Percentiles rank a stretch among this genome's conserved stretches.
phyloP scores from a whole-genome alignment of 2,888 invertebrate genomes.

The Nemotelus pantherinus region DNA sequence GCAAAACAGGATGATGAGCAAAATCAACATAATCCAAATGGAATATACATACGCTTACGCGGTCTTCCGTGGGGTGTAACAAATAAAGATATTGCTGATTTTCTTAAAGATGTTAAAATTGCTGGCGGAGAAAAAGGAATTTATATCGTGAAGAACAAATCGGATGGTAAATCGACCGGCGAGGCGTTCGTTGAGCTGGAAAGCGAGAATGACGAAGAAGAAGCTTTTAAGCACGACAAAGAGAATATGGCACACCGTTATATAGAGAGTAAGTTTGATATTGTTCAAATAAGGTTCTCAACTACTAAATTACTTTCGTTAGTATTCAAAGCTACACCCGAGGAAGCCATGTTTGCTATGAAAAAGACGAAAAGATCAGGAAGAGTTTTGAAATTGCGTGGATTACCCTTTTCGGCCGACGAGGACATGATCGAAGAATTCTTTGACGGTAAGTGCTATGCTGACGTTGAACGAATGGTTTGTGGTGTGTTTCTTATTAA shows the following conservation, averaged over 20 bases:
- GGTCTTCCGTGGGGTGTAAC: conserved; percentile 89
- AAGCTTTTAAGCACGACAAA: conserved; percentile 79
- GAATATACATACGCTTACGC: conserved; percentile 66
- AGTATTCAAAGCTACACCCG: conserved; percentile 62
- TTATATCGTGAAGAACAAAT: conserved; percentile 77
- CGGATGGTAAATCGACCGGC: conserved; percentile 86
- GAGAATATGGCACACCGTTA: conserved; percentile 87
- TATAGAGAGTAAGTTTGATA: conserved; percentile 70
- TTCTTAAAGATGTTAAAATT: conserved; percentile 67
- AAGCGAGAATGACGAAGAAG: conserved; percentile 75
- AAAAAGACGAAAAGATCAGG: conserved; percentile 59
- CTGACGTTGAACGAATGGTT: not conserved
- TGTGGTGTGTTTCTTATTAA: not conserved
- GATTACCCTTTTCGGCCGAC: conserved; percentile 93
- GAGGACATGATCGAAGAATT: conserved; percentile 95
- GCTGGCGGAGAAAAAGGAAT: conserved; percentile 69
- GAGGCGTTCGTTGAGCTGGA: conserved; percentile 87
- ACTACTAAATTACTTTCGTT: not conserved
- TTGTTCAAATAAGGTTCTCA: not conserved
- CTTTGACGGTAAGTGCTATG: conserved; percentile 81
- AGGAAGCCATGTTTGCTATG: conserved; percentile 63
- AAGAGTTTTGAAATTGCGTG: conserved; percentile 83
- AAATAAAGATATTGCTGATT: conserved; percentile 79
- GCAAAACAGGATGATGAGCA: not conserved
- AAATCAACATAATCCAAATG: not conserved